Evolutionary conservation across 2,888 invertebrate genomes (phyloP).

Genomic region (Alcis repandata): DNA sequence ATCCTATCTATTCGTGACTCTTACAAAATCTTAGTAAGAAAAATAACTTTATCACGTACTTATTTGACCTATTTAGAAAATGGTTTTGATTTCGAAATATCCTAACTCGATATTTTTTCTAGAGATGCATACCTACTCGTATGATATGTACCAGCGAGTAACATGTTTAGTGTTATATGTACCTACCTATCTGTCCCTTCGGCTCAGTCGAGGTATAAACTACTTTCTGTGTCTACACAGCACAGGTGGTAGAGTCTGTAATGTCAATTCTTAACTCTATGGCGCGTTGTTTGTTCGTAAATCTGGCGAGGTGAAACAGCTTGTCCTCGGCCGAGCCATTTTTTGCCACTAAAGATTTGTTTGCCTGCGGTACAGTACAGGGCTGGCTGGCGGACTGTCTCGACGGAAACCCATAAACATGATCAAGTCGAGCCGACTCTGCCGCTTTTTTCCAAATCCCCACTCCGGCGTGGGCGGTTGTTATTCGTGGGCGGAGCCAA

Average conservation of each 20-base stretch:
- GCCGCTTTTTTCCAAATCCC: slow-evolving; percentile 81
- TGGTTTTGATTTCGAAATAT: not conserved
- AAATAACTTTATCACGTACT: not conserved
- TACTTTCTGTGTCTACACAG: slow-evolving; percentile 48
- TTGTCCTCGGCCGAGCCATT: slow-evolving; percentile 81
- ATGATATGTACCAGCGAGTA: not conserved
- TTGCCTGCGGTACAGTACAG: slow-evolving; percentile 70
- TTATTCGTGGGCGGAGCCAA: slow-evolving; percentile 58
- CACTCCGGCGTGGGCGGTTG: slow-evolving; percentile 70
- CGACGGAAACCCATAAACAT: slow-evolving; percentile 86
- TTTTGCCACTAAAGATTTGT: slow-evolving; percentile 86
- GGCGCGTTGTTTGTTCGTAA: slow-evolving; percentile 74
- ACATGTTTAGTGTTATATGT: not conserved
- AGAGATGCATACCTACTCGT: not conserved
- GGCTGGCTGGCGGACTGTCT: slow-evolving; percentile 76
- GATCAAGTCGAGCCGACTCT: slow-evolving; percentile 78
- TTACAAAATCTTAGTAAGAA: not conserved
- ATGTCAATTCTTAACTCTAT: slow-evolving; percentile 66
- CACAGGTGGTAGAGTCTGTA: slow-evolving; percentile 53
- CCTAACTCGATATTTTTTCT: no score
- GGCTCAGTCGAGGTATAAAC: slow-evolving; percentile 30
- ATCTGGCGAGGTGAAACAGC: slow-evolving; percentile 84
- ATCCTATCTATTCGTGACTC: no score
- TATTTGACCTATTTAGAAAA: not conserved
- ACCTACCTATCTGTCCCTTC: not conserved